Evolutionary conservation across 2,113 vertebrate genomes (phyloP).

Genomic region (Astatotilapia flaviijosephi): DNA sequence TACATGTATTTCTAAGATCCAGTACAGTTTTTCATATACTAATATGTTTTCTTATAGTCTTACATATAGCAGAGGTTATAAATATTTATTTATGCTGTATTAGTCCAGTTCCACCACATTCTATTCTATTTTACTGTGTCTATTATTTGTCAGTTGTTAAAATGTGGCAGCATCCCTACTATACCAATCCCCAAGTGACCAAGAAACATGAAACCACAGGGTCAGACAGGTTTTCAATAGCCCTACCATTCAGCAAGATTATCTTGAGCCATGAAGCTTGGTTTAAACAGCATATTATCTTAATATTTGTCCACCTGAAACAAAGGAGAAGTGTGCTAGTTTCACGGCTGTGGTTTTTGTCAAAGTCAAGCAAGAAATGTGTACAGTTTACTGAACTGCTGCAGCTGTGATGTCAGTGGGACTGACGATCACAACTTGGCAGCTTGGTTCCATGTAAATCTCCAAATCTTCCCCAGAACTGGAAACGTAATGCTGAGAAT

Average conservation of each 20-base stretch:
- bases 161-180: neutral
- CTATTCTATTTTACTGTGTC: neutral
- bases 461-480: neutral
- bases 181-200: neutral
- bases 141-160: neutral
- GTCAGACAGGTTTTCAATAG: neutral
- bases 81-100: neutral
- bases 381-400: neutral
- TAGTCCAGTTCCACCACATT: neutral
- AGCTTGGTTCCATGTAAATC: neutral
- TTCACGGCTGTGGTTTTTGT: neutral
- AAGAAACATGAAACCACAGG: neutral
- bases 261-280: neutral
- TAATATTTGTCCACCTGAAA: neutral
- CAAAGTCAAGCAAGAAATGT: neutral
- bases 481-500: neutral
- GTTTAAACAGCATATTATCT: neutral
- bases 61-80: neutral
- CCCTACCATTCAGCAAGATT: neutral
- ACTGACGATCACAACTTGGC: neutral
- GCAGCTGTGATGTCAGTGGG: conserved; percentile 20
- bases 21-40: neutral
- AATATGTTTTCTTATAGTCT: neutral
- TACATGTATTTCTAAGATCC: neutral
- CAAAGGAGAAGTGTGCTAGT: neutral